A percentile compares a stretch with the other conserved stretches of the same genome.
Evolutionary conservation across 2,888 invertebrate species (phyloP).

Genomic region (Diploptera punctata): DNA sequence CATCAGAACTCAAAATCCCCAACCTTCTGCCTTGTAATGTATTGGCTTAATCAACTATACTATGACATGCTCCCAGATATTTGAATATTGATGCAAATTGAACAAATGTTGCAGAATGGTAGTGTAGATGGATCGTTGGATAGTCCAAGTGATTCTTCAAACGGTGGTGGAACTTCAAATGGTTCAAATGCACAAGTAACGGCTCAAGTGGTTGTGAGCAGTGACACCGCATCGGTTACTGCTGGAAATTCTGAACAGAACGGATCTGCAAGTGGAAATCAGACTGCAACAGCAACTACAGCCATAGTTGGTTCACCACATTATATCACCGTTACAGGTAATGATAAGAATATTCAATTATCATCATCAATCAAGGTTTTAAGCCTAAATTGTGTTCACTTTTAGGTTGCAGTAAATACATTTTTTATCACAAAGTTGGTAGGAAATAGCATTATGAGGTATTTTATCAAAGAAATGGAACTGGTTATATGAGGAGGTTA

Average conservation of each 20-base stretch:
- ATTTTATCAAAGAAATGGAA: too few species aligned
- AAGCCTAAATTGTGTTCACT: too few species aligned
- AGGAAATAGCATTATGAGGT: too few species aligned
- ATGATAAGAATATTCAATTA: slow-evolving; percentile 37
- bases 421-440: too few species aligned
- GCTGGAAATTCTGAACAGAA: slow-evolving; percentile 57
- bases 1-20: too few species aligned
- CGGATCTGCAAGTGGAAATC: slow-evolving; percentile 58
- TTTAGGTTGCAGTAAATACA: too few species aligned
- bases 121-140: slow-evolving; percentile 58
- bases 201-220: slow-evolving; percentile 56
- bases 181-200: slow-evolving; percentile 55
- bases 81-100: background rate
- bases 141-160: slow-evolving; percentile 64
- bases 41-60: too few species aligned
- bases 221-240: slow-evolving; percentile 31
- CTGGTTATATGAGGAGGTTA: too few species aligned
- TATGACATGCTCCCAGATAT: too few species aligned
- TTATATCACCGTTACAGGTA: slow-evolving; percentile 78
- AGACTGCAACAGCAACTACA: slow-evolving; percentile 56
- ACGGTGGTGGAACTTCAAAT: slow-evolving; percentile 53
- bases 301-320: slow-evolving; percentile 60
- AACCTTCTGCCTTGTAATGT: too few species aligned
- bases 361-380: too few species aligned
- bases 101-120: slow-evolving; percentile 41